Percentiles rank a stretch among this genome's conserved stretches.
phyloP scores from a whole-genome alignment of 2,888 invertebrate genomes.

The Netelia fuscicornis region DNA sequence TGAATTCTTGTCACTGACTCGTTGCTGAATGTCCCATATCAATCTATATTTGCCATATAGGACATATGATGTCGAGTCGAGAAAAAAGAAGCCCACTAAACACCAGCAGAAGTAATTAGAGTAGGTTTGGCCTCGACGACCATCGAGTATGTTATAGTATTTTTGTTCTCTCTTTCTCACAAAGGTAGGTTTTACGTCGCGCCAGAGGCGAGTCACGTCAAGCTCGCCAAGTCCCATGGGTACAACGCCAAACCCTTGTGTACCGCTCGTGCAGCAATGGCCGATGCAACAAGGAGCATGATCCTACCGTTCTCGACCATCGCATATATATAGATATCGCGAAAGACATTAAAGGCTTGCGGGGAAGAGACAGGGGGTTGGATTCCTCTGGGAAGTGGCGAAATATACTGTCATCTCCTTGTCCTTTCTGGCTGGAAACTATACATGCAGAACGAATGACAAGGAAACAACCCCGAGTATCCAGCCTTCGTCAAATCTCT shows the following conservation, averaged over 20 bases:
- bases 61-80: constrained; percentile 12
- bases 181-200: constrained; percentile 68
- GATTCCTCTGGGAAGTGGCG: constrained; percentile 70
- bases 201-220: constrained; percentile 42
- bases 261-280: constrained; percentile 69
- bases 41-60: background rate
- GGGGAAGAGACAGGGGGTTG: constrained; percentile 27
- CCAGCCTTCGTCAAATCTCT: too few species aligned
- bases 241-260: constrained; percentile 29
- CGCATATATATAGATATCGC: constrained; percentile 69
- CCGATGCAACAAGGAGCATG: constrained; percentile 73
- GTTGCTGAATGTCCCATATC: background rate
- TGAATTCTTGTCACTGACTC: too few species aligned
- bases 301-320: constrained; percentile 76
- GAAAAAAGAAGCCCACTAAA: constrained; percentile 19
- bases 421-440: constrained; percentile 71
- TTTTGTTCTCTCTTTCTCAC: constrained; percentile 51
- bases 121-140: constrained; percentile 51
- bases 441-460: background rate
- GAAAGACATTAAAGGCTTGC: constrained; percentile 65
- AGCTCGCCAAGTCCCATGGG: constrained; percentile 75
- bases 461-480: too few species aligned
- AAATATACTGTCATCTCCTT: constrained; percentile 79
- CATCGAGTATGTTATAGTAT: constrained; percentile 37
- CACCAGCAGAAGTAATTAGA: constrained; percentile 72